Base-by-base conservation (phyloP, 2,113 vertebrate species). In the Corydoras maculifer region DNA sequence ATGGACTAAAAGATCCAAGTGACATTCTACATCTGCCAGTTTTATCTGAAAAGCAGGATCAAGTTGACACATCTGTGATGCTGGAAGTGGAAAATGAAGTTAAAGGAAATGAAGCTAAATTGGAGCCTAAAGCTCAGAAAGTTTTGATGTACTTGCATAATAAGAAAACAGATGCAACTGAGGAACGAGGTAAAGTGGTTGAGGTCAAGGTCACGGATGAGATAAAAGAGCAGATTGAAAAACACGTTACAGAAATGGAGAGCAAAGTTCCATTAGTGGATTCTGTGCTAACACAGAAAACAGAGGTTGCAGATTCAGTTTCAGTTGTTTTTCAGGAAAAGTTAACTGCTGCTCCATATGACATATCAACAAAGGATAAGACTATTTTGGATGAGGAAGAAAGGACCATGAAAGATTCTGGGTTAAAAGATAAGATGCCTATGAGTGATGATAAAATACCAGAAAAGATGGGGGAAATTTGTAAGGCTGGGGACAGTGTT, bases 81-180 rank as follows among this genome's bases (percentile, higher is more conserved):
- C 54, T 43, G 31, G 68, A 68, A 8, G 18, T 59, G 30, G 7
- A 43, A 43, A 43, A 43, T 43, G 1, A 69, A 50, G 31, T 25
- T 35, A 18, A 11, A 53, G 25, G 67, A n/a, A 15, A 5, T 57
- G 65, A 65, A 53, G 49, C 51, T 5, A 68, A 64, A 68, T 35
- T 29, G 59, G 49, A 73, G 9, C 9, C 65, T 55, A 31, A 74
- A 67, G 5, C 57, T 15, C 76, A 71, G 51, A 63, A 51, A 62
- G 35, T 30, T 62, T 18, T 25, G 11, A 51, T 70, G 32, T 15
- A 69, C 51, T 35, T 30, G 43, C 18, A n/a, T 31, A 2, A 9
- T 60, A 59, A 29, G 50, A 15, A 68, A 72, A 48, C 7, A 43
- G 35, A 43, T 43, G 35, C 7, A 43, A 8, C 35, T 43, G 35